phyloP scores from a whole-genome alignment of 2,888 invertebrate genomes.

The Limnephilus marmoratus region DNA sequence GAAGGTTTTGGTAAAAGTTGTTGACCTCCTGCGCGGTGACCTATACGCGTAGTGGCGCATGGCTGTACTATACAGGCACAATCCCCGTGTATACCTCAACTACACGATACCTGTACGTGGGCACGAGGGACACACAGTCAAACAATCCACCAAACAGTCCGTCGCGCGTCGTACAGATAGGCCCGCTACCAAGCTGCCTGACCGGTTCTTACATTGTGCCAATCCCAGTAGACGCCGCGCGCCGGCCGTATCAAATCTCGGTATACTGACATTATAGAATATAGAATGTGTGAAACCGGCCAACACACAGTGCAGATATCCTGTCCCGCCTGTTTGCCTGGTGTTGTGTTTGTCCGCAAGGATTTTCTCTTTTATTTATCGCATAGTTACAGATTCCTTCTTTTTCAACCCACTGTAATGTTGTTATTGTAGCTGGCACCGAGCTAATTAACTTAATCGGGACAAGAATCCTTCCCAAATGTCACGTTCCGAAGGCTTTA shows the following conservation, averaged over 20 bases:
- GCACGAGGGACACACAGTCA: background rate
- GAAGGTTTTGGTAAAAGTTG: conserved; percentile 38
- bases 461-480: background rate
- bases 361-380: background rate
- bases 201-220: background rate
- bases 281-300: background rate
- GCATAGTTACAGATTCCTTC: background rate
- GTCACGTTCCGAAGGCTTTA: background rate
- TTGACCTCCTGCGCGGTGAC: conserved; percentile 36
- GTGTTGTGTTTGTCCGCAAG: background rate
- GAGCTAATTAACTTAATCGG: background rate
- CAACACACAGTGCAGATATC: background rate
- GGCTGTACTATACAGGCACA: background rate
- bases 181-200: background rate
- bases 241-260: background rate
- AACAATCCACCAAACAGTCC: background rate
- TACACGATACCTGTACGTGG: background rate
- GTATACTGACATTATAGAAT: background rate
- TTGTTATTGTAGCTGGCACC: background rate
- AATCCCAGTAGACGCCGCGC: conserved; percentile 2
- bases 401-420: background rate
- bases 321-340: background rate
- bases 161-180: background rate
- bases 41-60: conserved; percentile 20
- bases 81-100: background rate